Conservation (phyloP, 2,888 invertebrate genomes). For the Sthenelais limicola region DNA sequence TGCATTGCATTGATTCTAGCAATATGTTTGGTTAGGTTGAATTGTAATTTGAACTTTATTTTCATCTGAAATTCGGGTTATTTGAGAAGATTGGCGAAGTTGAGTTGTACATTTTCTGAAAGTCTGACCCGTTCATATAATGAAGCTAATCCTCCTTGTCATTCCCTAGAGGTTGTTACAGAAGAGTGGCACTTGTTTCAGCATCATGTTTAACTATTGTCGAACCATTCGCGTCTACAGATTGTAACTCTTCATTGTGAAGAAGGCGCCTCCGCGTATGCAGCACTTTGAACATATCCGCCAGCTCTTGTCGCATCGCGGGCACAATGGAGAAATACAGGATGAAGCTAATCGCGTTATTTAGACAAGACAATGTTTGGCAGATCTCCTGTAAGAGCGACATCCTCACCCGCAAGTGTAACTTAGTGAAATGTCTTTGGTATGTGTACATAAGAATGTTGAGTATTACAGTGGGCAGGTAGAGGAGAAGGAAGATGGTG, state of each 20-base stretch:
- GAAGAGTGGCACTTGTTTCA: conserved; percentile 2
- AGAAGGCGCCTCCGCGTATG: neutral
- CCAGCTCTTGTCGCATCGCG: conserved; percentile 12
- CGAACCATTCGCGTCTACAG: neutral
- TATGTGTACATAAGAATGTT: conserved; percentile 43
- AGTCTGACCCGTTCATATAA: too few species aligned
- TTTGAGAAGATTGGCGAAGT: too few species aligned
- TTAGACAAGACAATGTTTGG: conserved; percentile 51
- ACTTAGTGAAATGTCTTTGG: neutral
- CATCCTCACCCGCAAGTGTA: conserved; percentile 4
- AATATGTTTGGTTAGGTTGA: too few species aligned
- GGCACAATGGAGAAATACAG: conserved; percentile 46
- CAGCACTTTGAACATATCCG: neutral
- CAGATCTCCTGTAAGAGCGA: conserved; percentile 22
- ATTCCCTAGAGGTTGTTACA: too few species aligned
- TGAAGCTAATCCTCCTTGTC: too few species aligned
- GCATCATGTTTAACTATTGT: neutral
- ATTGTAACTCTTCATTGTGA: neutral
- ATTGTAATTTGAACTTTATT: too few species aligned
- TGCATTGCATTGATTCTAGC: too few species aligned
- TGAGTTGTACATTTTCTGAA: too few species aligned
- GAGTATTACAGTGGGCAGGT: conserved; percentile 52
- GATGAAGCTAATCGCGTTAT: conserved; percentile 54
- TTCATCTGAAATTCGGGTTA: too few species aligned
- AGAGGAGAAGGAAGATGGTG: conserved; percentile 54